These are phyloP conservation scores for Eupithecia tripunctaria DNA, from an alignment of 2,888 invertebrate genomes.

Conservation along the genomic window DNA sequence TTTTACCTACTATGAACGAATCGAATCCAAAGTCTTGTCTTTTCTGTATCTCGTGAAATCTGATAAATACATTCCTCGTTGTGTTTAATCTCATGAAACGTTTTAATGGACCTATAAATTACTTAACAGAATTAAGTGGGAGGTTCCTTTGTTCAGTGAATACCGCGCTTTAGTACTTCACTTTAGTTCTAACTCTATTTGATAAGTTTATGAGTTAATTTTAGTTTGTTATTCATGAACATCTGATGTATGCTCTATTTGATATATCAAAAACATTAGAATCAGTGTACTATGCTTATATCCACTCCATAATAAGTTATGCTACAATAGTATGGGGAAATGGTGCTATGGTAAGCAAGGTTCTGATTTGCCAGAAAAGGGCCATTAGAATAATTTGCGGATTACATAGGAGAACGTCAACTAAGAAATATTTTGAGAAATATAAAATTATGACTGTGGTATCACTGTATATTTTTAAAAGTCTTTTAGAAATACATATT, in stretches of 20 bases:
- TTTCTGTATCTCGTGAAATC: not conserved
- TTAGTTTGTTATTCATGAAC: not conserved
- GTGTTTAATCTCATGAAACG: constrained; percentile 7
- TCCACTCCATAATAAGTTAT: no score
- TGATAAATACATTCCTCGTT: not conserved
- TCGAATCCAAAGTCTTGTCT: not conserved
- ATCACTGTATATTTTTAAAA: no score
- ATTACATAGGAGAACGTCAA: no score
- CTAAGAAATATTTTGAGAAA: no score
- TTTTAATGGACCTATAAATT: constrained; percentile 12
- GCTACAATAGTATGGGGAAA: no score
- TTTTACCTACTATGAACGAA: not conserved
- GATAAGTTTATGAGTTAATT: not conserved
- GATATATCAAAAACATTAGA: no score
- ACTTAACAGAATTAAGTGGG: not conserved
- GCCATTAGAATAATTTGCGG: no score
- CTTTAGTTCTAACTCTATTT: not conserved
- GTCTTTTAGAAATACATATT: no score
- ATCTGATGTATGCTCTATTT: not conserved
- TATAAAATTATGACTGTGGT: no score
- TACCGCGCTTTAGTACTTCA: not conserved
- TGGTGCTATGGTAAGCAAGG: no score
- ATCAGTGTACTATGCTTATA: no score
- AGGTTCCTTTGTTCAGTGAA: not conserved
- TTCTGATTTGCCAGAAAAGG: no score